phyloP scores from a whole-genome alignment of 2,888 invertebrate species.

The Microdon myrmicae region DNA sequence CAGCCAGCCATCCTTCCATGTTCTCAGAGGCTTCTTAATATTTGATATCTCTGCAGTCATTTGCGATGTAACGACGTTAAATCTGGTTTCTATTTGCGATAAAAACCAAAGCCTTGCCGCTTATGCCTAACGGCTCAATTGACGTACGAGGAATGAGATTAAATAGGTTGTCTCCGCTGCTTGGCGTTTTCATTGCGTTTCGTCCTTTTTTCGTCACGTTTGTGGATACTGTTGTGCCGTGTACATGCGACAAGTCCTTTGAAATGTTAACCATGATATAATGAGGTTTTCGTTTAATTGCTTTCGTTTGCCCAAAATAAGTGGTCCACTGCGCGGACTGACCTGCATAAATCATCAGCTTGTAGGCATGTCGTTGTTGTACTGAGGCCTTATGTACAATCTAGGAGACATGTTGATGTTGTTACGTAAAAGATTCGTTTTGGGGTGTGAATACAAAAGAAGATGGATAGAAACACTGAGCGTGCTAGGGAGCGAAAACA shows the following conservation, averaged over 20 bases:
- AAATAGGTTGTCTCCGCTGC: slow-evolving; percentile 28
- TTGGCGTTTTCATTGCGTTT: slow-evolving; percentile 3
- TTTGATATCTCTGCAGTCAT: slow-evolving; percentile 65
- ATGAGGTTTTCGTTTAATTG: slow-evolving; percentile 44
- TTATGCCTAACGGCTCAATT: slow-evolving; percentile 37
- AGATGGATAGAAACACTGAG: slow-evolving; percentile 34
- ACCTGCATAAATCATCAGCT: slow-evolving; percentile 45
- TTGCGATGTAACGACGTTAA: slow-evolving; percentile 54
- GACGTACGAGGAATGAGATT: slow-evolving; percentile 35
- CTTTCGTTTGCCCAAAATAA: slow-evolving; percentile 38
- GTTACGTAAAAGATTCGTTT: no score
- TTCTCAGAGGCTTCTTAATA: slow-evolving; percentile 56
- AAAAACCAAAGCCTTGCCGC: slow-evolving; percentile 37
- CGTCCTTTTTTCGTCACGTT: not conserved
- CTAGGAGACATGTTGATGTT: not conserved
- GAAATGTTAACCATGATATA: slow-evolving; percentile 47
- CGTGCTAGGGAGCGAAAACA: no score
- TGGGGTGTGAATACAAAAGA: slow-evolving; percentile 31
- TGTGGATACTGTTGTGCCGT: not conserved
- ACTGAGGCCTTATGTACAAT: not conserved
- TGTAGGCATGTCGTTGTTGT: slow-evolving; percentile 12
- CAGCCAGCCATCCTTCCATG: slow-evolving; percentile 5
- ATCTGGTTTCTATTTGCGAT: slow-evolving; percentile 49
- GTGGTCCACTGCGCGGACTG: no score
- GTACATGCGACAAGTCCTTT: slow-evolving; percentile 39